Conservation (phyloP, 2,113 vertebrate species). For the Nannospalax galili region DNA sequence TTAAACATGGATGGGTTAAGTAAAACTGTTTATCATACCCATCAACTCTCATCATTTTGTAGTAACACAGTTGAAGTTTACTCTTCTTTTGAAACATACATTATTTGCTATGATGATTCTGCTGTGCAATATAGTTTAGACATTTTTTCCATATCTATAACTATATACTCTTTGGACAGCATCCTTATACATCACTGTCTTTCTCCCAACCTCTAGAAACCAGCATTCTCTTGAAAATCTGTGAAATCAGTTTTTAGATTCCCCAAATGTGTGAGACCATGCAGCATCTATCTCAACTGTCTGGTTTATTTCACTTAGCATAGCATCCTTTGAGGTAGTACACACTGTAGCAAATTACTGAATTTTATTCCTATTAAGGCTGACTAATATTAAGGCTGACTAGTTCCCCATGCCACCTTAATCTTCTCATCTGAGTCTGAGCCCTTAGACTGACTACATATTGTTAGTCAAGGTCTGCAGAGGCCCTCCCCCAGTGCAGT, state of each 20-base stretch:
- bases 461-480: too few relatives aligned
- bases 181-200: neutral
- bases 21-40: too few relatives aligned
- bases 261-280: neutral
- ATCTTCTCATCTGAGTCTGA: neutral
- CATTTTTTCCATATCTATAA: neutral
- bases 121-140: neutral
- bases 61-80: neutral
- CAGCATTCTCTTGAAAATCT: neutral
- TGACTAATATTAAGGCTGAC: neutral
- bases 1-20: neutral
- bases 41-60: neutral
- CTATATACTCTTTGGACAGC: neutral
- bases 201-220: neutral
- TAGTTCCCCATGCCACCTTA: neutral
- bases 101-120: neutral
- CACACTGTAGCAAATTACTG: neutral
- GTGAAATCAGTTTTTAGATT: neutral
- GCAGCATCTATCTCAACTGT: neutral
- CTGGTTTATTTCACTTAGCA: neutral
- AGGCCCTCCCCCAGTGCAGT: too few relatives aligned
- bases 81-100: neutral
- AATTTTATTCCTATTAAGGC: neutral
- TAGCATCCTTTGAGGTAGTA: neutral
- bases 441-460: too few relatives aligned